Evolutionary conservation across 2,888 invertebrate species (phyloP), one percentile per base, ranked within the genome.

Genomic region (Gonocerus acuteangulatus): DNA sequence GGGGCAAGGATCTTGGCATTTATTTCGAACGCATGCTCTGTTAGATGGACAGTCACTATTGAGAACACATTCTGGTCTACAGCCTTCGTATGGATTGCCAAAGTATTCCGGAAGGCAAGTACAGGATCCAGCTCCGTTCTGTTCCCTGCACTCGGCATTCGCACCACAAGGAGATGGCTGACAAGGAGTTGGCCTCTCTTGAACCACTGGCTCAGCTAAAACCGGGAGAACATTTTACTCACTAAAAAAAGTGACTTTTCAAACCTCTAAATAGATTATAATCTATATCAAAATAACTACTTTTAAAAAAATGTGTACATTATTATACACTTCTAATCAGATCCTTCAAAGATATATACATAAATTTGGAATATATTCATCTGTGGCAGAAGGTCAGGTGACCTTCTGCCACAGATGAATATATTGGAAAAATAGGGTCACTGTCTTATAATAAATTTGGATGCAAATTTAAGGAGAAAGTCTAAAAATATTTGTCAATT

Each of bases 81-180:
- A 86, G 66, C 83, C 83, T 49, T 85, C 72, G 64, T 73, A 87
- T 39, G 89, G 88, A 72, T 88, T 85, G 68, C 89, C 89, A 68
- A 83, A 80, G 73, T 84, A 85, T 66, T 84, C 84, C 6, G 82
- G 78, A 60, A 82, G 72, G 71, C 87, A 87, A 67, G 80, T 80
- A 71, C 89, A 89, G 45, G 86, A 82, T 64, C 86, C 87, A 42
- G 85, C 86, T 61, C 79, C 82, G 68, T 83, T 83, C 74, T 83
- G 82, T 70, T 85, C 84, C 72, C 80, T 80, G 72, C 87, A 88
- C 67, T 82, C 78, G 15, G 87, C 85, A 73, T 87, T 87, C 34
- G 76, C 70, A 22, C 85, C 85, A 73, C 85, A 85, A 21, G 84
- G 83, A 62, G 82, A 83, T n/a, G 87, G 86, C 63, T 80, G 75